phyloP scores from a whole-genome alignment of 2,888 invertebrate species.

The Lithophane semibrunnea region DNA sequence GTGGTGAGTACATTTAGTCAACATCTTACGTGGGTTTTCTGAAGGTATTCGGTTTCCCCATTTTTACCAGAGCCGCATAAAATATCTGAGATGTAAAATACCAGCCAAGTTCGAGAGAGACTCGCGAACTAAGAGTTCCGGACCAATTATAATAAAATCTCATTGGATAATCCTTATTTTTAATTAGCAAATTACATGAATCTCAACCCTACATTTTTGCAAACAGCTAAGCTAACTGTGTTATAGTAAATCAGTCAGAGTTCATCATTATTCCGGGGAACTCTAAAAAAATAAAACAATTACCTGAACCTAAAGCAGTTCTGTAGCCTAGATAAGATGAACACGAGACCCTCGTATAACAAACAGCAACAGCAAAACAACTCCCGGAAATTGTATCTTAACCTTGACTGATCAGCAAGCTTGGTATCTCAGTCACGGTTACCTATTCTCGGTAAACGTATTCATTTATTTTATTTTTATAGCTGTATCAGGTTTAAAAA shows the following conservation, averaged over 20 bases:
- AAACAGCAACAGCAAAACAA: not conserved
- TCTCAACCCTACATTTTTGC: not conserved
- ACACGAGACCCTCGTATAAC: not conserved
- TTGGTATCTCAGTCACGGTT: constrained; percentile 12
- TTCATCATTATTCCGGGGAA: not conserved
- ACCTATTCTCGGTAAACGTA: not conserved
- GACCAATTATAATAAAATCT: not conserved
- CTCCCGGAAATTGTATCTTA: constrained; percentile 10
- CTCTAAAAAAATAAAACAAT: not conserved
- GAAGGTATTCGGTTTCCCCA: constrained; percentile 7
- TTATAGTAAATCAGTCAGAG: not conserved
- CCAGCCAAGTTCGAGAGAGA: not conserved
- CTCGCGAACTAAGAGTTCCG: not conserved
- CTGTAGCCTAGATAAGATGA: not conserved
- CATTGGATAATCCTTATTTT: not conserved
- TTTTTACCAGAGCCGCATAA: not conserved
- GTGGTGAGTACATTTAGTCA: constrained; percentile 69
- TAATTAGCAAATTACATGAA: not conserved
- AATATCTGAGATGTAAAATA: constrained; percentile 13
- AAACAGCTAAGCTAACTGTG: not conserved
- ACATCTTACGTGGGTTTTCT: not conserved
- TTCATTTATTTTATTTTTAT: constrained; percentile 2
- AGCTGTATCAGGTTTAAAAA: not conserved
- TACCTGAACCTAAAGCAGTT: not conserved
- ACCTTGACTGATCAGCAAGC: constrained; percentile 3